Evolutionary conservation across 2,797 vertebrate species (phyloP).

Genomic region (Parauchenoglanis ngamensis): DNA sequence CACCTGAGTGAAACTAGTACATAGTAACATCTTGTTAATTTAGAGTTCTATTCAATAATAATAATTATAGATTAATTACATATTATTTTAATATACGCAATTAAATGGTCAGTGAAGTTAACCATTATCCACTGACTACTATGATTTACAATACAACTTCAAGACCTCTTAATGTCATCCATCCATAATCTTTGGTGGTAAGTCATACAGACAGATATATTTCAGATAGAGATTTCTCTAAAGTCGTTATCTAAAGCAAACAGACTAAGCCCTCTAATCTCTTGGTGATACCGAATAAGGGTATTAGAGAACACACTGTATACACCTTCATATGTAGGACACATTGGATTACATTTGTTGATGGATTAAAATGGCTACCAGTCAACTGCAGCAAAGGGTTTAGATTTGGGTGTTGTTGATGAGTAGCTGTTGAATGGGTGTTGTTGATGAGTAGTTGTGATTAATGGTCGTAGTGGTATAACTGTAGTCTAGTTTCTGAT

Average conservation of each 20-base stretch:
- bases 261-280: slow-evolving; percentile 48
- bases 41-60: not conserved
- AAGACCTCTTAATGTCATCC: not conserved
- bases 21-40: not conserved
- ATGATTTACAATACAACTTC: not conserved
- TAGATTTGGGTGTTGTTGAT: not conserved
- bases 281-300: slow-evolving; percentile 35
- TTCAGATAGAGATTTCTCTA: not conserved
- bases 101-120: not conserved
- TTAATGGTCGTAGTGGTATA: not conserved
- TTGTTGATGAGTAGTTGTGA: not conserved
- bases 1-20: not conserved
- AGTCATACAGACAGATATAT: slow-evolving; percentile 7
- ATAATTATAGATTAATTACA: not conserved
- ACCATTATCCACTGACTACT: not conserved
- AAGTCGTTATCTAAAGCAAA: not conserved
- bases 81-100: not conserved
- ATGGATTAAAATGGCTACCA: slow-evolving; percentile 36
- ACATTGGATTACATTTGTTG: slow-evolving; percentile 35
- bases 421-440: not conserved
- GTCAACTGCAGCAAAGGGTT: slow-evolving; percentile 7
- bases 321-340: slow-evolving; percentile 22
- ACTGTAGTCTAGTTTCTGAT: not conserved
- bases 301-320: slow-evolving; percentile 39
- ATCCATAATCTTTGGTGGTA: not conserved